Percentiles rank a stretch among this genome's conserved stretches.
Conservation (phyloP, 1,140 invertebrate genomes). For the Drosophila novamexicana region DNA sequence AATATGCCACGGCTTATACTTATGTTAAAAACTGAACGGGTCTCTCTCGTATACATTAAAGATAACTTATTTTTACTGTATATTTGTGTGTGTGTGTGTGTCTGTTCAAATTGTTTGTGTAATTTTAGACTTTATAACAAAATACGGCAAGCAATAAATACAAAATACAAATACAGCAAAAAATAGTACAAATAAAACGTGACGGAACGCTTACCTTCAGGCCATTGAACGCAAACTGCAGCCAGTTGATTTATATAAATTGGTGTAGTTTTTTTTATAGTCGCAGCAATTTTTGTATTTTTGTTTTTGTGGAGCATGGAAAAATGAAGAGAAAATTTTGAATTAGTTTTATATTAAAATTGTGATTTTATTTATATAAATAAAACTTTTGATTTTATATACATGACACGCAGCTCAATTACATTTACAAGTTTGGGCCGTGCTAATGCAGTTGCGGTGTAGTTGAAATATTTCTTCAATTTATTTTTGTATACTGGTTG, state of each 20-base stretch:
- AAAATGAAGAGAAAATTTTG: conserved; percentile 71
- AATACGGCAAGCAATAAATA: conserved; percentile 79
- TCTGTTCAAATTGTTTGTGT: conserved; percentile 20
- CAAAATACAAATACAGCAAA: conserved; percentile 64
- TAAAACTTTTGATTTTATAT: conserved; percentile 34
- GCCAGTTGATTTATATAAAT: conserved; percentile 85
- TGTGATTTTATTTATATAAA: conserved; percentile 23
- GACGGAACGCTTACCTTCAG: conserved; percentile 89
- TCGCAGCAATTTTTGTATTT: conserved; percentile 2
- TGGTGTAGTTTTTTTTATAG: conserved; percentile 38
- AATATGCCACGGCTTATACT: conserved; percentile 32
- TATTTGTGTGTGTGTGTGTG: conserved; percentile 16
- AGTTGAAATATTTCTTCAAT: conserved; percentile 17
- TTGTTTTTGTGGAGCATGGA: conserved; percentile 60
- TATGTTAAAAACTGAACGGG: conserved; percentile 56
- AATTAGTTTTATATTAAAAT: conserved; percentile 69
- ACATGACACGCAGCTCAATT: conserved; percentile 69
- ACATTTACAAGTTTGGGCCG: conserved; percentile 47
- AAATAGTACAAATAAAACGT: conserved; percentile 32
- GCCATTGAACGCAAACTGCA: conserved; percentile 94
- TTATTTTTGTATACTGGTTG: conserved; percentile 7
- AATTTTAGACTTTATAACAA: conserved; percentile 66
- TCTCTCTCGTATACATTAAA: conserved; percentile 60
- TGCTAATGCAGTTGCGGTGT: conserved; percentile 36
- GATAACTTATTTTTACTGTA: conserved; percentile 60